Conservation (phyloP, 1,140 invertebrate genomes). For the Drosophila azteca region DNA sequence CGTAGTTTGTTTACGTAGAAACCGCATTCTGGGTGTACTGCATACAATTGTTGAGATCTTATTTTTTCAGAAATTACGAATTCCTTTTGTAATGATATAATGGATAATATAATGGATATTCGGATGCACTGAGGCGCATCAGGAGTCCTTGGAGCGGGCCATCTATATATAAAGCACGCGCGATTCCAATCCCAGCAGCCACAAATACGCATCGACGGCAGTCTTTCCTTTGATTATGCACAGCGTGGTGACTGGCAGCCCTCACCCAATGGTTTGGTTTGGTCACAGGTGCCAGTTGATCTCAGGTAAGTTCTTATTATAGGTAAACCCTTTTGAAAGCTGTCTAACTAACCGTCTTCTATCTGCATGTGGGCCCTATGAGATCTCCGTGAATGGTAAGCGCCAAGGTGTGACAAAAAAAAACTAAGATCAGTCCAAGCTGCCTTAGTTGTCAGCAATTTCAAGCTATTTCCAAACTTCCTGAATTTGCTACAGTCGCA, state of each 20-base stretch:
- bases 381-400: constrained; percentile 91
- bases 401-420: constrained; percentile 92
- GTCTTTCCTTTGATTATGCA: constrained; percentile 83
- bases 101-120: too few species aligned
- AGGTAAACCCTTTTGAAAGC: constrained; percentile 41
- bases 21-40: too few species aligned
- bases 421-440: constrained; percentile 84
- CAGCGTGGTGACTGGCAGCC: constrained; percentile 84
- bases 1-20: too few species aligned
- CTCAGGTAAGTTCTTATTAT: constrained; percentile 70
- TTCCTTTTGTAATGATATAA: too few species aligned
- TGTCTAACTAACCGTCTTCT: constrained; percentile 85
- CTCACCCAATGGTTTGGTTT: constrained; percentile 87
- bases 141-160: too few species aligned
- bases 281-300: constrained; percentile 85
- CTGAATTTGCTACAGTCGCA: constrained; percentile 83
- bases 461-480: constrained; percentile 86
- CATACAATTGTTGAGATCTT: too few species aligned
- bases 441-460: constrained; percentile 87
- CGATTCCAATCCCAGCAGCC: constrained; percentile 67
- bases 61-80: too few species aligned
- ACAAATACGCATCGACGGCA: constrained; percentile 79
- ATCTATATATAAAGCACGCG: too few species aligned
- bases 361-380: constrained; percentile 84
- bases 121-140: too few species aligned